These are phyloP conservation scores for Callorhinus ursinus DNA, from an alignment of 2,113 vertebrate species.

Conservation along the genomic window DNA sequence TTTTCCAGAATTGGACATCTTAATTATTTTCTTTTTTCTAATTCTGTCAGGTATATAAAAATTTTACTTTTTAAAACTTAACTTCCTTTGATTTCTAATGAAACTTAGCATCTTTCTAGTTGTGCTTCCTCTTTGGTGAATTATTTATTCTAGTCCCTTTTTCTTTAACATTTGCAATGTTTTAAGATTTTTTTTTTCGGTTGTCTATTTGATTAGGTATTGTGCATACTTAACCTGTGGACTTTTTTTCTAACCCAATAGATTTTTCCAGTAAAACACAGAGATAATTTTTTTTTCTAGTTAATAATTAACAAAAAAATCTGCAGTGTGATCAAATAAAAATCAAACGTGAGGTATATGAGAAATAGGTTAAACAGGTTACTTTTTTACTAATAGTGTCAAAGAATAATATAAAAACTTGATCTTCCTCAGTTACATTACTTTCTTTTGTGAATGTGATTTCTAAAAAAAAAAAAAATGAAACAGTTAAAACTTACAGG, in stretches of 20 bases:
- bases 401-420: slow-evolving; percentile 61
- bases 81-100: not conserved
- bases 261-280: slow-evolving; percentile 44
- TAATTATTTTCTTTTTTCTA: not conserved
- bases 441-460: slow-evolving; percentile 44
- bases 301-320: slow-evolving; percentile 68
- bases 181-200: not conserved
- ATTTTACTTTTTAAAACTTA: not conserved
- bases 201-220: slow-evolving; percentile 28
- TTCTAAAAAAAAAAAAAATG: slow-evolving; percentile 34
- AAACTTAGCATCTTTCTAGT: not conserved
- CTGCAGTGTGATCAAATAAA: slow-evolving; percentile 12
- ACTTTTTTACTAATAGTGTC: slow-evolving; percentile 64
- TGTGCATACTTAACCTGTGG: slow-evolving; percentile 28
- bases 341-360: slow-evolving; percentile 25
- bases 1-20: not conserved
- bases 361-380: slow-evolving; percentile 57
- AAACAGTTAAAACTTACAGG: slow-evolving; percentile 40
- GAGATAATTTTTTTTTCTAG: slow-evolving; percentile 32
- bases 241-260: slow-evolving; percentile 29
- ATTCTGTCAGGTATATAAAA: not conserved
- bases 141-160: slow-evolving; percentile 9
- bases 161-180: not conserved
- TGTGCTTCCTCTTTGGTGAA: not conserved
- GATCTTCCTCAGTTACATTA: not conserved